Evolutionary conservation across 2,888 invertebrate genomes (phyloP).

Genomic region (Papilio protenor): DNA sequence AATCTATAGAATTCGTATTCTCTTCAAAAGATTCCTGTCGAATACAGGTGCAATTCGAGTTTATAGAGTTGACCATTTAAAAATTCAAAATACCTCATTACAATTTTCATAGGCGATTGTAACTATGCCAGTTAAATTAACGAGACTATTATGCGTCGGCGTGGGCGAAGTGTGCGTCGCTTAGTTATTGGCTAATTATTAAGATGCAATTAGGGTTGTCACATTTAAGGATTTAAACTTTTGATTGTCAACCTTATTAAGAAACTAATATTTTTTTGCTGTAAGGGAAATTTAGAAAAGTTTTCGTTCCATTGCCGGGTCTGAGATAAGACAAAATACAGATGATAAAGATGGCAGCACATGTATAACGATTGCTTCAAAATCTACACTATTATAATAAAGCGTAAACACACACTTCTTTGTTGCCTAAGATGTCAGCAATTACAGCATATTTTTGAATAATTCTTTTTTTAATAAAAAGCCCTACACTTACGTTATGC

Average conservation of each 20-base stretch:
- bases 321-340: too few relatives aligned
- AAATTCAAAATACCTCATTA: constrained; percentile 44
- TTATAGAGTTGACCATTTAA: background rate
- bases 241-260: constrained; percentile 10
- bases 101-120: constrained; percentile 51
- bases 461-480: too few relatives aligned
- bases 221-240: background rate
- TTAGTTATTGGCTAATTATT: constrained; percentile 66
- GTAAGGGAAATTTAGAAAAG: too few relatives aligned
- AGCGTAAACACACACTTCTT: too few relatives aligned
- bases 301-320: too few relatives aligned
- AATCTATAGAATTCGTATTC: background rate
- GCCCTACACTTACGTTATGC: too few relatives aligned
- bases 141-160: constrained; percentile 63
- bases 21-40: too few relatives aligned
- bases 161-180: constrained; percentile 58
- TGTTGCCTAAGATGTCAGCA: too few relatives aligned
- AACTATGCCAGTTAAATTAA: constrained; percentile 56
- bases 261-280: background rate
- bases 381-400: too few relatives aligned
- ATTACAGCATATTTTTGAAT: too few relatives aligned
- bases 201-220: constrained; percentile 56
- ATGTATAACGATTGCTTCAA: too few relatives aligned
- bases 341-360: too few relatives aligned
- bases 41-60: background rate